phyloP scores from a whole-genome alignment of 2,797 vertebrate genomes.

The Ptychadena robeensis region DNA sequence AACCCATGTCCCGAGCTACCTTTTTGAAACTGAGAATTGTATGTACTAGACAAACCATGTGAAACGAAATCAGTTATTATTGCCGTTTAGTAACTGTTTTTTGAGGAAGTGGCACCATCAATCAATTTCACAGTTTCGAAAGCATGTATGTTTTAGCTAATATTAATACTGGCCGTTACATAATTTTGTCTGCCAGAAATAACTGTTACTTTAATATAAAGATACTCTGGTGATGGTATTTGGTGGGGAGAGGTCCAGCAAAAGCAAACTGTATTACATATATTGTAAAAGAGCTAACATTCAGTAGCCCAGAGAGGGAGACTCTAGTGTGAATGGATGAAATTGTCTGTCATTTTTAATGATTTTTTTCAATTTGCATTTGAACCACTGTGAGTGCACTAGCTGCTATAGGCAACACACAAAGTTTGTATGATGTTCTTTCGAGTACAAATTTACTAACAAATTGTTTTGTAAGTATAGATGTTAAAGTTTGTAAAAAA shows the following conservation, averaged over 20 bases:
- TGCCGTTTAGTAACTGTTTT: conserved; percentile 41
- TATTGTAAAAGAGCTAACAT: too few relatives aligned
- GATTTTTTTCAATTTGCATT: neutral
- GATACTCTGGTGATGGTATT: neutral
- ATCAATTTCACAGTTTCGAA: conserved; percentile 47
- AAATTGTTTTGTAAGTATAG: neutral
- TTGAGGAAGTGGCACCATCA: conserved; percentile 49
- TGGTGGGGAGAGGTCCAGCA: neutral
- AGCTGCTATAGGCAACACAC: neutral
- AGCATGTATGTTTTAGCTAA: conserved; percentile 12
- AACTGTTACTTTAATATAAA: conserved; percentile 7
- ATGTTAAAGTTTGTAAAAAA: neutral
- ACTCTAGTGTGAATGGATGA: neutral
- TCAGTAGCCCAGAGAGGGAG: too few relatives aligned
- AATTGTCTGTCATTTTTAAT: neutral
- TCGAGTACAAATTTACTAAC: too few relatives aligned
- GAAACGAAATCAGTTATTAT: conserved; percentile 55
- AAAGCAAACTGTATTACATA: neutral
- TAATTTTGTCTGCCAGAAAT: neutral
- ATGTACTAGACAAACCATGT: conserved; percentile 57
- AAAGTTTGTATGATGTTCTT: neutral
- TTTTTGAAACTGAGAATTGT: conserved; percentile 61
- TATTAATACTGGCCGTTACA: conserved; percentile 36
- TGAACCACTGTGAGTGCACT: neutral
- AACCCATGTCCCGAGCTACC: conserved; percentile 31